These are phyloP conservation scores for Montipora capricornis DNA, from an alignment of 64 coral and sea anemone genomes.

Conservation along the genomic window DNA sequence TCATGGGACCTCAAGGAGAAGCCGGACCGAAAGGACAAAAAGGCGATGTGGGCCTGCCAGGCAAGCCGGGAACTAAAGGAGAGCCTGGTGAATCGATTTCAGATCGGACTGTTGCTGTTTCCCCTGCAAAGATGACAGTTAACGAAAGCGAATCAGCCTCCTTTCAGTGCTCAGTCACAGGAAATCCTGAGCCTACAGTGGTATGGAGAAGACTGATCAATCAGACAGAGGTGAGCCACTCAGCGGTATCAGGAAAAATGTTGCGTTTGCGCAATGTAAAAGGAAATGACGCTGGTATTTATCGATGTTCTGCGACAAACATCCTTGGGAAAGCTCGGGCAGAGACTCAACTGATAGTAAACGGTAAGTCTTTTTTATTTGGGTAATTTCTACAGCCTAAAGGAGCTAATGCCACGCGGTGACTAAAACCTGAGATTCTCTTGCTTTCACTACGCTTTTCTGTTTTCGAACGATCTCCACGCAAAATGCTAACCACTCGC, in stretches of 20 bases:
- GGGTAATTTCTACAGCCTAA: too few species aligned
- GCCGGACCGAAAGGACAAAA: not conserved
- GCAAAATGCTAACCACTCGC: too few species aligned
- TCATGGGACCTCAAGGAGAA: not conserved
- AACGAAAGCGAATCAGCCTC: not conserved
- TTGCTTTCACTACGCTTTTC: too few species aligned
- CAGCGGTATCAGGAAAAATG: not conserved
- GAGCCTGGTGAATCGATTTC: conserved; percentile 11
- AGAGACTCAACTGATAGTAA: not conserved
- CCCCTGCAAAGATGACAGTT: conserved; percentile 1
- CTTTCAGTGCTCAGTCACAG: conserved; percentile 52
- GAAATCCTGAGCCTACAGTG: conserved; percentile 36
- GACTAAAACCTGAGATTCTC: too few species aligned
- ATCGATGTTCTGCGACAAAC: not conserved
- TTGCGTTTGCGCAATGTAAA: not conserved
- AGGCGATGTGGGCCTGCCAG: not conserved
- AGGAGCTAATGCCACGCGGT: too few species aligned
- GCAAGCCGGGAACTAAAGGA: conserved; percentile 35
- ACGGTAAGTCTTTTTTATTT: not conserved
- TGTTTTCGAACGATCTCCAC: too few species aligned
- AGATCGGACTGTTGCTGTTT: not conserved
- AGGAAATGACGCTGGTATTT: not conserved
- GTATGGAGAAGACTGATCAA: conserved; percentile 54
- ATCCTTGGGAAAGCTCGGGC: not conserved
- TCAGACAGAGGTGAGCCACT: not conserved